phyloP scores from a whole-genome alignment of 2,888 invertebrate species.

The Drosophila picticornis region DNA sequence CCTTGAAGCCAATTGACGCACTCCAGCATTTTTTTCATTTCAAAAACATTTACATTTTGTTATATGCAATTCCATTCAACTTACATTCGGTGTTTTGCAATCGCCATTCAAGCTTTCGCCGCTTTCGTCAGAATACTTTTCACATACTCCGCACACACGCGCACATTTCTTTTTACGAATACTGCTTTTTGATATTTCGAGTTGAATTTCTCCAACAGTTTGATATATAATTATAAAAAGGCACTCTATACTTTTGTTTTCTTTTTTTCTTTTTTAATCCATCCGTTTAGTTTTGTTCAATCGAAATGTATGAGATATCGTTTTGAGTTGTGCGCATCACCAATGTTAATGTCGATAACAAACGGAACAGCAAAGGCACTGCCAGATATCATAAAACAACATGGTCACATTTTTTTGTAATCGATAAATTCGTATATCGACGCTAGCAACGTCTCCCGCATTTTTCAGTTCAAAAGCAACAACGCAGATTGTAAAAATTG shows the following conservation, averaged over 20 bases:
- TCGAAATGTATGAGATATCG: slow-evolving; percentile 40
- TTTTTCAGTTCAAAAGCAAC: slow-evolving; percentile 67
- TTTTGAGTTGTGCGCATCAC: slow-evolving; percentile 12
- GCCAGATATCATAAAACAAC: slow-evolving; percentile 2
- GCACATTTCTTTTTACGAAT: slow-evolving; percentile 35
- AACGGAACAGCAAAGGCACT: background rate
- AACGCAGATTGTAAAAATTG: slow-evolving; percentile 31
- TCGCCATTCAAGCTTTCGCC: slow-evolving; percentile 54
- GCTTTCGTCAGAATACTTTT: slow-evolving; percentile 53
- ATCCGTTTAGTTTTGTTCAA: slow-evolving; percentile 36
- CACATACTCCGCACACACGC: slow-evolving; percentile 45
- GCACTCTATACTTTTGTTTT: slow-evolving; percentile 36
- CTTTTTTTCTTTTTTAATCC: slow-evolving; percentile 25
- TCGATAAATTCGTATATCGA: slow-evolving; percentile 44
- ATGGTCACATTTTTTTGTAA: slow-evolving; percentile 3
- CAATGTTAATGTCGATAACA: slow-evolving; percentile 33
- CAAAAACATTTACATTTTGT: slow-evolving; percentile 18
- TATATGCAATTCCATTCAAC: slow-evolving; percentile 48
- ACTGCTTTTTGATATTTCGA: slow-evolving; percentile 17
- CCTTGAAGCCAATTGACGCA: slow-evolving; percentile 27
- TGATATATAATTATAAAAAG: slow-evolving; percentile 37
- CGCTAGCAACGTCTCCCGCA: slow-evolving; percentile 60
- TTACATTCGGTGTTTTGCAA: slow-evolving; percentile 41
- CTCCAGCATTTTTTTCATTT: slow-evolving; percentile 34
- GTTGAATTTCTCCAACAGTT: slow-evolving; percentile 30